phyloP scores from a whole-genome alignment of 1,140 invertebrate genomes.

The Drosophila prosaltans region DNA sequence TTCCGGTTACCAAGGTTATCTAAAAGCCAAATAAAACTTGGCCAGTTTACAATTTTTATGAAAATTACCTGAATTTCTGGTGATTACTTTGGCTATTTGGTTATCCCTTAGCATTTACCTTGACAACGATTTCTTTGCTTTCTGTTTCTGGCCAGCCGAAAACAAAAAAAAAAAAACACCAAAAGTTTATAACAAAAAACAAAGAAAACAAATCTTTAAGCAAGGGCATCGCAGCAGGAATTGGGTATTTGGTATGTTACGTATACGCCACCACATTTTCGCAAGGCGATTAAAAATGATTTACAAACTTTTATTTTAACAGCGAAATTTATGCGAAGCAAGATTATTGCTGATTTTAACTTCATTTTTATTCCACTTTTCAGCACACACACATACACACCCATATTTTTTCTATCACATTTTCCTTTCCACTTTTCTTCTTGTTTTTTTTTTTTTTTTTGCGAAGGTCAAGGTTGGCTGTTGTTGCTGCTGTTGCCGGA shows the following conservation, averaged over 20 bases:
- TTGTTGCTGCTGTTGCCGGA: neutral
- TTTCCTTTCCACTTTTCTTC: neutral
- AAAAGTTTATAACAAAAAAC: too few species aligned
- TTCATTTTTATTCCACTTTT: conserved; percentile 42
- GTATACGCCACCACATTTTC: conserved; percentile 19
- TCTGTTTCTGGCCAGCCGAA: too few species aligned
- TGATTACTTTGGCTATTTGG: conserved; percentile 7
- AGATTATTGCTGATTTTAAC: conserved; percentile 62
- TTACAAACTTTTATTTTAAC: conserved; percentile 22
- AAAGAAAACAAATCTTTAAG: neutral
- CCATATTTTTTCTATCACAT: neutral
- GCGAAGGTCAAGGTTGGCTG: conserved; percentile 60
- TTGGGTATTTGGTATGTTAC: conserved; percentile 25
- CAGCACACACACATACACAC: conserved; percentile 4
- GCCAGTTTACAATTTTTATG: conserved; percentile 45
- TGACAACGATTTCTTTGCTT: neutral
- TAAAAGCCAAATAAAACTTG: conserved; percentile 29
- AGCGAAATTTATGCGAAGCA: conserved; percentile 44
- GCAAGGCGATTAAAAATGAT: conserved; percentile 60
- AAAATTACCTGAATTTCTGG: conserved; percentile 44
- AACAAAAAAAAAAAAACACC: neutral
- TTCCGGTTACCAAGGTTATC: neutral
- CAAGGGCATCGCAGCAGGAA: too few species aligned
- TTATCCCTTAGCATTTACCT: conserved; percentile 7
- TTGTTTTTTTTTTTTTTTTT: conserved; percentile 10